These are phyloP conservation scores for Phasia obesa DNA, from an alignment of 2,888 invertebrate genomes.

Conservation along the genomic window DNA sequence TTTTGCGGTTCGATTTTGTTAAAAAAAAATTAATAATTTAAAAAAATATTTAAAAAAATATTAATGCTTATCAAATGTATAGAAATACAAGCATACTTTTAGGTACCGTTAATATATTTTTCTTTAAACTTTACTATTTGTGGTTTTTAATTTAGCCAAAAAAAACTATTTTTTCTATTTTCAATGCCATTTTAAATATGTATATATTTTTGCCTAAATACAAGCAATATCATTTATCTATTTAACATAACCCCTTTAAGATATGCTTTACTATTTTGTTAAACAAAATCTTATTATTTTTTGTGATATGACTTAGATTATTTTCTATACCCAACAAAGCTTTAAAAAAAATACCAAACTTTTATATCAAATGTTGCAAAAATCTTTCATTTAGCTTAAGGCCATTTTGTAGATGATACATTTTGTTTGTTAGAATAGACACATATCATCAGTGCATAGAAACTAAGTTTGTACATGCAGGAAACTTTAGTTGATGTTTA, in stretches of 20 bases:
- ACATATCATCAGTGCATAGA: background rate
- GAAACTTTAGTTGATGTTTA: conserved; percentile 67
- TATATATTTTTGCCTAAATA: background rate
- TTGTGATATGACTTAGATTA: conserved; percentile 63
- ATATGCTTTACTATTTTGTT: conserved; percentile 21
- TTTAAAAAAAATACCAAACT: conserved; percentile 25
- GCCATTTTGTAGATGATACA: conserved; percentile 63
- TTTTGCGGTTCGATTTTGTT: conserved; percentile 15
- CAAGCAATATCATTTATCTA: conserved; percentile 4
- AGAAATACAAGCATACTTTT: conserved; percentile 9
- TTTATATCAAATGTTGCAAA: conserved; percentile 54
- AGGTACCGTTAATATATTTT: background rate
- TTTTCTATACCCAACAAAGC: conserved; percentile 30
- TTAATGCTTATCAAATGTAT: background rate
- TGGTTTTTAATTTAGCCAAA: background rate
- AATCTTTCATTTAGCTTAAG: conserved; percentile 65
- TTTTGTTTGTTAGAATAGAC: conserved; percentile 23
- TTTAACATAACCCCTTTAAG: conserved; percentile 15
- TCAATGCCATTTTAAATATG: background rate
- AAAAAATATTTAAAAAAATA: background rate
- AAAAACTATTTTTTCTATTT: background rate
- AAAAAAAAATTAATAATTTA: background rate
- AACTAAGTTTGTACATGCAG: conserved; percentile 28
- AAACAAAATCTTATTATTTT: conserved; percentile 45
- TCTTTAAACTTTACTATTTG: background rate